A percentile compares a stretch with the other conserved stretches of the same genome.
phyloP scores from a whole-genome alignment of 2,113 vertebrate species.

The Percopsis transmontana region DNA sequence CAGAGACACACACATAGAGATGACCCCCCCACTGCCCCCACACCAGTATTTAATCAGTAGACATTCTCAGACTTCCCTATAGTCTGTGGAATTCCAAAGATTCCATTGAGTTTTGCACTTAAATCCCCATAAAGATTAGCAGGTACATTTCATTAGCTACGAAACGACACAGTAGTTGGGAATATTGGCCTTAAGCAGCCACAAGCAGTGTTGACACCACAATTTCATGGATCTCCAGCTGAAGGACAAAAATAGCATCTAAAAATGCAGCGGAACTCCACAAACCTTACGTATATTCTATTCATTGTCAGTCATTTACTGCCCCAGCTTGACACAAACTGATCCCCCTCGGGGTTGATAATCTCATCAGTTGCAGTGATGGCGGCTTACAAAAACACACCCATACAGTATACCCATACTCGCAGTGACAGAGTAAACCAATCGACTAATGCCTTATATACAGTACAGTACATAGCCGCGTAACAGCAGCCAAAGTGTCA shows the following conservation, averaged over 20 bases:
- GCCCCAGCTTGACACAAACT: not conserved
- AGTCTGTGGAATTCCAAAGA: slow-evolving; percentile 72
- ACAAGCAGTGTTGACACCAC: not conserved
- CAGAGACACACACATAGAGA: slow-evolving; percentile 18
- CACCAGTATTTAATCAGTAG: slow-evolving; percentile 22
- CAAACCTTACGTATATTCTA: not conserved
- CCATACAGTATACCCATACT: not conserved
- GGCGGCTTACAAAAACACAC: not conserved
- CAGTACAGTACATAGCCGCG: too few relatives aligned
- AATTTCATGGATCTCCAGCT: too few relatives aligned
- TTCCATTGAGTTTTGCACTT: slow-evolving; percentile 67
- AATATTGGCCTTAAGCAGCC: not conserved
- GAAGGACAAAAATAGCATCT: too few relatives aligned
- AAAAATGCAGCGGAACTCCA: not conserved
- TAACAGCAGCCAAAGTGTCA: too few relatives aligned
- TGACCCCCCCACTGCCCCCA: too few relatives aligned
- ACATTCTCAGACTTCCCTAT: slow-evolving; percentile 49
- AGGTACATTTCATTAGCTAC: slow-evolving; percentile 50
- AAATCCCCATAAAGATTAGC: slow-evolving; percentile 70
- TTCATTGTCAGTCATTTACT: not conserved
- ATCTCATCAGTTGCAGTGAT: too few relatives aligned
- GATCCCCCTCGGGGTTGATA: too few relatives aligned
- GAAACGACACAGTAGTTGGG: slow-evolving; percentile 33
- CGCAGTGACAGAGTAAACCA: not conserved
- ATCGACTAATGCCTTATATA: too few relatives aligned